A percentile compares a stretch with the other conserved stretches of the same genome.
Evolutionary conservation across 2,888 invertebrate species (phyloP).

Genomic region (Hydriomena furcata): DNA sequence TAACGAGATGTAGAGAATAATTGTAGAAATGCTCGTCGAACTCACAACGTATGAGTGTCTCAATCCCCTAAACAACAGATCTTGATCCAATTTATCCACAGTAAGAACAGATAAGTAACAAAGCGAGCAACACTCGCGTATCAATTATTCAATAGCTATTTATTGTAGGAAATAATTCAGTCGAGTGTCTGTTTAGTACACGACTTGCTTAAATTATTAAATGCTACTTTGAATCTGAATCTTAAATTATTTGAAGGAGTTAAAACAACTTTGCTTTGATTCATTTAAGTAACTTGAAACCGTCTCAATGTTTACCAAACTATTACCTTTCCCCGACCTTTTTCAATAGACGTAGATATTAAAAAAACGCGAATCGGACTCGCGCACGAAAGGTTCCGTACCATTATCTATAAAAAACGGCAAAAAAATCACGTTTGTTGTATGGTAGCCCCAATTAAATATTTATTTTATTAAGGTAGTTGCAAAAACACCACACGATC

Average conservation of each 20-base stretch:
- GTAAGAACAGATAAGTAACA: conserved; percentile 62
- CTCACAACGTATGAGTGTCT: conserved; percentile 36
- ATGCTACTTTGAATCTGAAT: conserved; percentile 6
- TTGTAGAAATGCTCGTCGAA: conserved; percentile 4
- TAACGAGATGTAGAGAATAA: background rate
- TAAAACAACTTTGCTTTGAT: background rate
- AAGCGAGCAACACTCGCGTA: conserved; percentile 50
- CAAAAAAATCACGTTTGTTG: too few species aligned
- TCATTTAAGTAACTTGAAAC: background rate
- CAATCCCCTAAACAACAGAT: conserved; percentile 57
- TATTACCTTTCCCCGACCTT: too few species aligned
- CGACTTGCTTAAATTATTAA: conserved; percentile 12
- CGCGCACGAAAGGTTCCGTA: too few species aligned
- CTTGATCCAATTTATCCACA: conserved; percentile 67
- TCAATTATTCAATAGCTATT: conserved; percentile 54
- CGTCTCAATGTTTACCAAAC: too few species aligned
- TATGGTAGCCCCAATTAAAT: too few species aligned
- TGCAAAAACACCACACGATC: too few species aligned
- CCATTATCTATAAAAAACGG: too few species aligned
- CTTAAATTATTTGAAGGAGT: conserved; percentile 1
- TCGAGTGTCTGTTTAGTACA: conserved; percentile 11
- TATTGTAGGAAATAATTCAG: conserved; percentile 33
- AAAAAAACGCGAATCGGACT: too few species aligned
- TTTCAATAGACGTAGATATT: too few species aligned
- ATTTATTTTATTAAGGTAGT: too few species aligned